Conservation (phyloP, 2,888 invertebrate genomes). For the Synergus japonicus region DNA sequence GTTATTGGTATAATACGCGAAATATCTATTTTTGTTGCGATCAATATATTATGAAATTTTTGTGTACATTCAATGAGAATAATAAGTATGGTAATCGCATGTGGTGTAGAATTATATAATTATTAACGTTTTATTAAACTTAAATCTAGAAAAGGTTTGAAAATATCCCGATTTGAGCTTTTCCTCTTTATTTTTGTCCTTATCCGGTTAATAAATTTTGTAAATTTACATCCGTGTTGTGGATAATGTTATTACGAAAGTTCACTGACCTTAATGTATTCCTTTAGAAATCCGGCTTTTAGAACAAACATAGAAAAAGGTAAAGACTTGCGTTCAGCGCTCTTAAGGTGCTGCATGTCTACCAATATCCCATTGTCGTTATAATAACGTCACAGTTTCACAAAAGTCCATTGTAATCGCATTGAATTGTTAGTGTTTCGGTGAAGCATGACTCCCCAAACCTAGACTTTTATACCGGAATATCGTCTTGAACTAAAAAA, state of each 20-base stretch:
- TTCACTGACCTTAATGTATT: conserved; percentile 61
- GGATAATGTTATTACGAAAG: conserved; percentile 58
- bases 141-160: neutral
- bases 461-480: neutral
- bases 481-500: too few species aligned
- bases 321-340: conserved; percentile 54
- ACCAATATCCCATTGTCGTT: conserved; percentile 61
- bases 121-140: too few species aligned
- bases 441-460: conserved; percentile 5
- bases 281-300: conserved; percentile 62
- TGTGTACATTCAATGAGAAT: too few species aligned
- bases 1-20: too few species aligned
- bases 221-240: conserved; percentile 54
- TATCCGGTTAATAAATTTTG: conserved; percentile 53
- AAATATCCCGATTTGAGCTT: neutral
- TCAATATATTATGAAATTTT: too few species aligned
- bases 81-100: too few species aligned
- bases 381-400: conserved; percentile 61
- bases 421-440: conserved; percentile 65
- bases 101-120: too few species aligned
- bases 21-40: too few species aligned
- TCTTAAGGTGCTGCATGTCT: conserved; percentile 57
- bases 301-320: conserved; percentile 59
- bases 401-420: conserved; percentile 67
- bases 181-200: neutral